Conservation (phyloP, 2,888 invertebrate genomes). For the Aproaerema taeniolella region DNA sequence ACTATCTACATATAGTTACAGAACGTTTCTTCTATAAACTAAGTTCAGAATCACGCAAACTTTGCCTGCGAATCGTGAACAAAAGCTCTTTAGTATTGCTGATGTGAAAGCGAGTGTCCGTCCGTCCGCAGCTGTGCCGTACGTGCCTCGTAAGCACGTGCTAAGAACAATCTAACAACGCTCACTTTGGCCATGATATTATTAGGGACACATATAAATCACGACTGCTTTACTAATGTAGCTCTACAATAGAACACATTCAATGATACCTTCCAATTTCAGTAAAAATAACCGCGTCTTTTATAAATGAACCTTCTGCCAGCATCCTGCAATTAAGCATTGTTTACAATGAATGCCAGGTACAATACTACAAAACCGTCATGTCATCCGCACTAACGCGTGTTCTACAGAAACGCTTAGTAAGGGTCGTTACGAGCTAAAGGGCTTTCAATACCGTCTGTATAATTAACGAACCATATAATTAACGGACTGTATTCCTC, state of each 20-base stretch:
- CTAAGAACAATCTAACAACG: conserved; percentile 4
- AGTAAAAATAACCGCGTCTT: conserved; percentile 26
- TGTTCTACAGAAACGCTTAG: conserved; percentile 25
- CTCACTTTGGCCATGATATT: conserved; percentile 8
- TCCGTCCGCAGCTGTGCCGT: conserved; percentile 1
- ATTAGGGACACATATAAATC: neutral
- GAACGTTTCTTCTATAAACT: too few species aligned
- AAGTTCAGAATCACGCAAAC: conserved; percentile 4
- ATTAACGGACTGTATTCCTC: neutral
- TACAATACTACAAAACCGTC: conserved; percentile 29
- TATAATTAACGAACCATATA: neutral
- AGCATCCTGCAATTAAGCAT: conserved; percentile 22
- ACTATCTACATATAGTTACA: too few species aligned
- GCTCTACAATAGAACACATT: too few species aligned
- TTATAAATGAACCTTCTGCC: conserved; percentile 32
- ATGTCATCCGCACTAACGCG: conserved; percentile 38
- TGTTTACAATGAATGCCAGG: conserved; percentile 37
- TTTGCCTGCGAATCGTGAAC: conserved; percentile 4
- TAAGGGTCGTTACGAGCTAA: conserved; percentile 22
- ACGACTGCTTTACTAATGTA: conserved; percentile 1
- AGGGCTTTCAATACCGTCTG: too few species aligned
- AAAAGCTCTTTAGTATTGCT: conserved; percentile 8
- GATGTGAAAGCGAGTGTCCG: neutral
- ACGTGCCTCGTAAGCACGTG: conserved; percentile 5
- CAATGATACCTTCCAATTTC: conserved; percentile 43